Base-by-base conservation (phyloP, 1,140 invertebrate genomes). In the Zeugodacus cucurbitae region DNA sequence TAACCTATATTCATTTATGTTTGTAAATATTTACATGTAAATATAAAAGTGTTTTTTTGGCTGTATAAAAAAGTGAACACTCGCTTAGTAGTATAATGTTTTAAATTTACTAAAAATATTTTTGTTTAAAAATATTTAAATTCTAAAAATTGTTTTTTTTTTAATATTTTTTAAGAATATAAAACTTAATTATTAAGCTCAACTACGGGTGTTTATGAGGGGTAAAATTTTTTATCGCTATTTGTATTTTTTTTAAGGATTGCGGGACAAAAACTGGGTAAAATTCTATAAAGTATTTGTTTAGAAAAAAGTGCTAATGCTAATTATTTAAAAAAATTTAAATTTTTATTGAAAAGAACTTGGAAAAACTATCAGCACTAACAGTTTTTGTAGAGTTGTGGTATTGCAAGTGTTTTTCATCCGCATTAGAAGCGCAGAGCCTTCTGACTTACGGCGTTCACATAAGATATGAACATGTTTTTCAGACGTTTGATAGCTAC, bases 391-490 rank as follows among this genome's bases (percentile, higher is more conserved):
- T 82, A 82, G 74, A 44, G 74, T 48, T 14, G 74, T 26, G 74
- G 74, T n/a, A 82, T 82, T 22, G 58, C 58, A 62, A 26, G 58
- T 82, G 29, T 82, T 82, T 82, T 82, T 82, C 74, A 82, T 34
- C 11, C 74, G 74, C 26, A 41, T 26, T 82, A 82, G 41, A 48
- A 82, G 74, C n/a, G 74, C 74, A 17, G 74, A 82, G 22, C 74
- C 74, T 82, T 82, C 74, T 82, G 74, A 82, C n/a, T 82, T 82
- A 48, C 74, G 34, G 74, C 74, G 74, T 82, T 82, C 74, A 82
- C 74, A 54, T 82, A 82, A 48, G 74, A 82, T 82, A 54, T 82
- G 74, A 82, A 82, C 74, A 48, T 82, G 74, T 48, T 29, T 82
- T 82, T 82, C 74, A 82, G 41, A 82, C 41, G 74, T 1, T 82